phyloP scores from a whole-genome alignment of 2,113 vertebrate species.

The Rhynchopsitta pachyrhyncha region DNA sequence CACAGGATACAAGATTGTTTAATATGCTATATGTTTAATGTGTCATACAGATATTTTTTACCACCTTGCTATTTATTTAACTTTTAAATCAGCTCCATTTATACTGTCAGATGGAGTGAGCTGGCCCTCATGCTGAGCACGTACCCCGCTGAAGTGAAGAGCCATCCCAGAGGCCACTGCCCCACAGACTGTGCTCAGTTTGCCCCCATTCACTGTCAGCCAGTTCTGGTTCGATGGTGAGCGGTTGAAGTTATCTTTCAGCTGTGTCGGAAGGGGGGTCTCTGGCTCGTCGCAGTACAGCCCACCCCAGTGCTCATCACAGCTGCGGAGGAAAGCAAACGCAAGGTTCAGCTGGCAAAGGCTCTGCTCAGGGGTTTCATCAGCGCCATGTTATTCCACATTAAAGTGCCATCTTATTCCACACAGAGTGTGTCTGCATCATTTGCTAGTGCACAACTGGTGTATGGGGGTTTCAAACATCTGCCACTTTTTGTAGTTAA shows the following conservation, averaged over 20 bases:
- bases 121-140: background rate
- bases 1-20: background rate
- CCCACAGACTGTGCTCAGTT: conserved; percentile 92
- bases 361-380: background rate
- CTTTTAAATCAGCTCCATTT: background rate
- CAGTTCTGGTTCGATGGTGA: conserved; percentile 90
- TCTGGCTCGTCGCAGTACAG: conserved; percentile 92
- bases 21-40: background rate
- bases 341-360: background rate
- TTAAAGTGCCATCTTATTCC: background rate
- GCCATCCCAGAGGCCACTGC: conserved; percentile 94
- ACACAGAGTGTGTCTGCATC: background rate
- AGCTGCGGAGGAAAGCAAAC: conserved; percentile 75
- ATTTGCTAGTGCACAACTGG: background rate
- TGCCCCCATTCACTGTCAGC: conserved; percentile 91
- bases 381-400: background rate
- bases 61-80: background rate
- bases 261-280: conserved; percentile 84
- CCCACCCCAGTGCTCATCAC: conserved; percentile 92
- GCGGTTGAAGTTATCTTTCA: conserved; percentile 97
- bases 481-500: background rate
- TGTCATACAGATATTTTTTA: background rate
- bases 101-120: fast-evolving
- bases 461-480: background rate
- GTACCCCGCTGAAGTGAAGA: conserved; percentile 95